phyloP scores from a whole-genome alignment of 2,888 invertebrate genomes.

The Druceiella hillmani region DNA sequence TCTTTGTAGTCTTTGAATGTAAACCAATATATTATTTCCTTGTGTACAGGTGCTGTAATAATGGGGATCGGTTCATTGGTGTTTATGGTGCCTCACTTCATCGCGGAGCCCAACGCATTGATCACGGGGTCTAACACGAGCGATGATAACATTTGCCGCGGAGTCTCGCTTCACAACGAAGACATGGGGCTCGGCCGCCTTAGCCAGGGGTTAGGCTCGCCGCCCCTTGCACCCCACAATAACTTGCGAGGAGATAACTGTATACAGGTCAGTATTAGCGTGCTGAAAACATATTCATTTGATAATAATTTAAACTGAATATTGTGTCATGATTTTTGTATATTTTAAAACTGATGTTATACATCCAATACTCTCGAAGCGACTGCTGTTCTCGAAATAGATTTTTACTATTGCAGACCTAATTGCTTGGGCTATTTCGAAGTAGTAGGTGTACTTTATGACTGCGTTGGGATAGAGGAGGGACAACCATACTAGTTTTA shows the following conservation, averaged over 20 bases:
- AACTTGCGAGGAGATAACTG: constrained; percentile 74
- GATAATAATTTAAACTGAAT: no score
- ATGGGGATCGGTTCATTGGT: constrained; percentile 92
- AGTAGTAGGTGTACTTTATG: no score
- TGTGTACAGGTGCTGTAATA: constrained; percentile 68
- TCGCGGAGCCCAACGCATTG: constrained; percentile 71
- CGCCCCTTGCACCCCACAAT: constrained; percentile 65
- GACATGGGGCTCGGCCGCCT: constrained; percentile 68
- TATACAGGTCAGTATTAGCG: constrained; percentile 59
- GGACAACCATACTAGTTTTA: no score
- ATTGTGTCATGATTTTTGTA: no score
- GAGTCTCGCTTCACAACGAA: constrained; percentile 61
- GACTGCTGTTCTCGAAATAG: no score
- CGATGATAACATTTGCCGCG: constrained; percentile 75
- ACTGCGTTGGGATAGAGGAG: no score
- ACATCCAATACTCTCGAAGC: no score
- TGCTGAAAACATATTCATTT: no score
- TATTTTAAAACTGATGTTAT: no score
- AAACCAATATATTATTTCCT: background rate
- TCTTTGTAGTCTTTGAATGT: no score
- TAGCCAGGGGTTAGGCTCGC: constrained; percentile 63
- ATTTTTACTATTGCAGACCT: no score
- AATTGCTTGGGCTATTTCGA: no score
- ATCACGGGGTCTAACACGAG: constrained; percentile 62
- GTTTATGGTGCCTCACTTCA: constrained; percentile 91